Evolutionary conservation across 2,797 vertebrate species (phyloP).

Genomic region (Arctocebus calabarensis): DNA sequence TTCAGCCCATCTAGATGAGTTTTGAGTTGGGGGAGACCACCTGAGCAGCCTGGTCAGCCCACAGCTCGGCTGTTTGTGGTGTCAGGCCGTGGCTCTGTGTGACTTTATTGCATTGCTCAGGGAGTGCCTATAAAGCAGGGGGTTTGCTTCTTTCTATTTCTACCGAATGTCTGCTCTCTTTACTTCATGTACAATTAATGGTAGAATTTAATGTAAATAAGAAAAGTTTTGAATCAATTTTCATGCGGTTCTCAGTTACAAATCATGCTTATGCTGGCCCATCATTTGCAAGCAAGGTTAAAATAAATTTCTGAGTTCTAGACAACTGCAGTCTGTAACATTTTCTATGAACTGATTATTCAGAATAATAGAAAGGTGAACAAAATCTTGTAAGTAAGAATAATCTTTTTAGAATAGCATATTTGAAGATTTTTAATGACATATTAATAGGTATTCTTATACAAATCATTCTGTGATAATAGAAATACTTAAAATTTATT

Average conservation of each 20-base stretch:
- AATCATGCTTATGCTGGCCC: conserved; percentile 59
- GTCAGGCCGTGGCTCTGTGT: conserved; percentile 63
- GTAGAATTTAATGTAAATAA: conserved; percentile 76
- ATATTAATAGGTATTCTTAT: background rate
- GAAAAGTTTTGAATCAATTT: conserved; percentile 57
- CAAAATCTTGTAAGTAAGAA: background rate
- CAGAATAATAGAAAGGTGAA: background rate
- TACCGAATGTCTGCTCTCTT: background rate
- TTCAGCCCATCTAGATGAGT: background rate
- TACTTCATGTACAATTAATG: conserved; percentile 59
- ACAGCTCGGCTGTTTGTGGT: background rate
- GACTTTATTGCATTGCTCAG: background rate
- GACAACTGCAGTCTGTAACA: background rate
- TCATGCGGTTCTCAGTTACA: conserved; percentile 74
- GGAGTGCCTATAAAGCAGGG: conserved; percentile 60
- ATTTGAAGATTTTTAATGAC: background rate
- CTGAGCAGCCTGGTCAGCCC: background rate
- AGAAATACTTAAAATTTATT: background rate
- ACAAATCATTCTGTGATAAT: background rate
- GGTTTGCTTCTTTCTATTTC: background rate
- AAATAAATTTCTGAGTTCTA: background rate
- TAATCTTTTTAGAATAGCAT: background rate
- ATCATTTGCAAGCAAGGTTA: conserved; percentile 28
- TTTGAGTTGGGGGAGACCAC: no score
- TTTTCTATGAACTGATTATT: background rate